These are phyloP conservation scores for Poicephalus gulielmi DNA, from an alignment of 2,113 vertebrate genomes.

Conservation along the genomic window DNA sequence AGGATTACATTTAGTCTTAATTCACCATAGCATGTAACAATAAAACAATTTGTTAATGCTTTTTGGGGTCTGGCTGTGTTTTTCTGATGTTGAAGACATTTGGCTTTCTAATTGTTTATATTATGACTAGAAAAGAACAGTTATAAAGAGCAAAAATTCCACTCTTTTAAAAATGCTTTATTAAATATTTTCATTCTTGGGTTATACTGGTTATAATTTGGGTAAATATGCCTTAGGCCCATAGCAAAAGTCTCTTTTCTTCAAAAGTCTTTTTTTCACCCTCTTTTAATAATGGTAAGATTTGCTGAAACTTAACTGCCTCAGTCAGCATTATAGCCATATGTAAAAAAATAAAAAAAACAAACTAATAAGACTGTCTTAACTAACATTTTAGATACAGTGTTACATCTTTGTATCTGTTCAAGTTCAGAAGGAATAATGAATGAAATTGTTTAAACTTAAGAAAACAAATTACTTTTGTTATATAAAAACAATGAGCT, in stretches of 20 bases:
- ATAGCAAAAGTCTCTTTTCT: not conserved
- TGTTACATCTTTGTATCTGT: not conserved
- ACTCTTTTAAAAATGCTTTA: not conserved
- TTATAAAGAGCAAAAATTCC: not conserved
- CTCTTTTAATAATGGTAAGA: not conserved
- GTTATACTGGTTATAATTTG: not conserved
- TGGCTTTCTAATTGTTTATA: not conserved
- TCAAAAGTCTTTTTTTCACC: accelerated
- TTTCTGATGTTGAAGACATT: not conserved
- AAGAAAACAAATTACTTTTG: not conserved
- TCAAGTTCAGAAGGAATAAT: not conserved
- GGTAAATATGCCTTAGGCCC: not conserved
- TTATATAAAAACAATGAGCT: not conserved
- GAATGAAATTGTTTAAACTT: not conserved
- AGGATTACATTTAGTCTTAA: not conserved
- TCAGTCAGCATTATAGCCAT: not conserved
- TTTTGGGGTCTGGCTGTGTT: not conserved
- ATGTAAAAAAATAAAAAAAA: not conserved
- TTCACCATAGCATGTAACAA: not conserved
- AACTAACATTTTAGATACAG: not conserved
- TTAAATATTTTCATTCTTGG: not conserved
- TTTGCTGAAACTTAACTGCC: not conserved
- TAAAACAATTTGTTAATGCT: not conserved
- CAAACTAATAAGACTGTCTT: not conserved
- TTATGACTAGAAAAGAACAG: not conserved